Evolutionary conservation across 2,113 vertebrate genomes (phyloP).

Genomic region (Ramphastos sulfuratus): DNA sequence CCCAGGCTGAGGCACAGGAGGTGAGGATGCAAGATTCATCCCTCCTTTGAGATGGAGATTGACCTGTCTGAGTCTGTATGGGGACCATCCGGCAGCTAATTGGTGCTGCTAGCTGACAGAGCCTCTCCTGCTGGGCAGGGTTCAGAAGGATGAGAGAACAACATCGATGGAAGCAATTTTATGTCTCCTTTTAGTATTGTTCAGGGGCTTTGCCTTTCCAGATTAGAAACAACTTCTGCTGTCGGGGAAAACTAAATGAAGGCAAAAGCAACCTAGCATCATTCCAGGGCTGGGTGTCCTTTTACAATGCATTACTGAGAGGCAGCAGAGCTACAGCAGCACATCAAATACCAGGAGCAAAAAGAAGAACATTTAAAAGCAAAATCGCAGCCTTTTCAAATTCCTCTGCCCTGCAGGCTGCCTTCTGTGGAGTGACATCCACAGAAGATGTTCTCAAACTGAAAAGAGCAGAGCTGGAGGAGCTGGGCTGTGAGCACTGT

Average conservation of each 20-base stretch:
- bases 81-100: neutral
- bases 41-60: neutral
- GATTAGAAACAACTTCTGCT: constrained; percentile 16
- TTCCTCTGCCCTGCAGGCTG: neutral
- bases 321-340: neutral
- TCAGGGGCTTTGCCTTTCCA: neutral
- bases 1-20: accelerated
- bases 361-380: neutral
- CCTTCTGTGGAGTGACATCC: accelerated
- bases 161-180: neutral
- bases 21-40: neutral
- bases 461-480: neutral
- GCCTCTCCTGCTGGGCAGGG: neutral
- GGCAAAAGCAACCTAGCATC: neutral
- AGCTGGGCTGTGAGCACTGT: neutral
- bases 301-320: neutral
- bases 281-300: neutral
- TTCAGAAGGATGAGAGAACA: neutral
- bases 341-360: neutral
- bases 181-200: neutral
- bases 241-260: constrained; percentile 26
- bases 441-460: neutral
- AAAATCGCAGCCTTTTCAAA: neutral
- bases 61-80: neutral
- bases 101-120: neutral